phyloP scores from a whole-genome alignment of 2,888 invertebrate genomes.

The Agrenia bidenticulata region DNA sequence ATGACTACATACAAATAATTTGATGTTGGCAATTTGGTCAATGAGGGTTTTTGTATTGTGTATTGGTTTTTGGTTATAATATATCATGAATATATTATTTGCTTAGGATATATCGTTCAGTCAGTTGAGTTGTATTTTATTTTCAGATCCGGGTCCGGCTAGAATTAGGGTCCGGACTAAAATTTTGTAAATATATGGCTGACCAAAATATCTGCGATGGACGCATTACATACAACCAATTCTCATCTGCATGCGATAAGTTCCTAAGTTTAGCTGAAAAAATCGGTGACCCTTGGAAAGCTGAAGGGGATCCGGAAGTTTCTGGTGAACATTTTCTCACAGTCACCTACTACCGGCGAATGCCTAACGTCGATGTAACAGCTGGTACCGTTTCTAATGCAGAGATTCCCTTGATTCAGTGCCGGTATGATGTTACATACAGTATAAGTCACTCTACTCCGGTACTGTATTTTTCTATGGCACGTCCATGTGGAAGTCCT shows the following conservation, averaged over 20 bases:
- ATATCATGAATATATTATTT: too few relatives aligned
- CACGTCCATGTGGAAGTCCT: conserved; percentile 27
- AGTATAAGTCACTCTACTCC: conserved; percentile 36
- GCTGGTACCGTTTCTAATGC: background rate
- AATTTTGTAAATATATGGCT: too few relatives aligned
- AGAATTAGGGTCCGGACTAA: too few relatives aligned
- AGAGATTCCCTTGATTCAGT: conserved; percentile 10
- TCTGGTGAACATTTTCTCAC: conserved; percentile 13
- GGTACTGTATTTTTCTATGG: conserved; percentile 36
- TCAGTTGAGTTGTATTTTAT: too few relatives aligned
- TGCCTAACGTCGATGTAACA: background rate
- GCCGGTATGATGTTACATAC: conserved; percentile 38
- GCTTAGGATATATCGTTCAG: too few relatives aligned
- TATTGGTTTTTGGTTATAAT: too few relatives aligned
- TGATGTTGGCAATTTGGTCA: too few relatives aligned
- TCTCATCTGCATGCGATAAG: conserved; percentile 6
- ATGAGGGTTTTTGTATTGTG: too few relatives aligned
- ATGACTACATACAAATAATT: too few relatives aligned
- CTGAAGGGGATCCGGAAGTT: conserved; percentile 1
- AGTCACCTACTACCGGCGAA: background rate
- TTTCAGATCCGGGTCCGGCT: too few relatives aligned
- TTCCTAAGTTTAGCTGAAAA: conserved; percentile 9
- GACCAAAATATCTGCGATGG: background rate
- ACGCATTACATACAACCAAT: conserved; percentile 23
- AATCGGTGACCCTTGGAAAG: conserved; percentile 12